phyloP scores from a whole-genome alignment of 2,888 invertebrate species.

The Cynaeus angustus region DNA sequence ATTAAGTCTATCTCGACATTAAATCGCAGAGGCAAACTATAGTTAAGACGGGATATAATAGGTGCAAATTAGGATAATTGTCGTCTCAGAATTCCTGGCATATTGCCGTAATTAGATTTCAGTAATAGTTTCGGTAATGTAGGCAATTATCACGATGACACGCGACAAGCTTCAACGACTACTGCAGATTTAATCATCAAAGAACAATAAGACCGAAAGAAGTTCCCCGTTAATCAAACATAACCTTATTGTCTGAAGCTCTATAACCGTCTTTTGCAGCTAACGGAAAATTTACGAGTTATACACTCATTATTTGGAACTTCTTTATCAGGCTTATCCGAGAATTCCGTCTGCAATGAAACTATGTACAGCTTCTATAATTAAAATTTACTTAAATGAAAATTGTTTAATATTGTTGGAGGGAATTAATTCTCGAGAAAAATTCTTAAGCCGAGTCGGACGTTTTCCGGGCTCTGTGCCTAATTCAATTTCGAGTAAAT shows the following conservation, averaged over 20 bases:
- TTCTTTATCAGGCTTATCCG: slow-evolving; percentile 25
- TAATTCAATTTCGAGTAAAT: slow-evolving; percentile 40
- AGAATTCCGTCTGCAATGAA: slow-evolving; percentile 27
- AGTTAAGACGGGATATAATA: slow-evolving; percentile 67
- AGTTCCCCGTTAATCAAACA: slow-evolving; percentile 21
- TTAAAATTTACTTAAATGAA: slow-evolving; percentile 44
- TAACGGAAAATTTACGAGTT: background rate
- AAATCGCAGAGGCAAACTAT: slow-evolving; percentile 62
- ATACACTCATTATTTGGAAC: slow-evolving; percentile 13
- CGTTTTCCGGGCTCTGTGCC: slow-evolving; percentile 17
- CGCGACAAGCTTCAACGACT: slow-evolving; percentile 65
- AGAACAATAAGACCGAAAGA: slow-evolving; percentile 19
- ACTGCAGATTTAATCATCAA: slow-evolving; percentile 64
- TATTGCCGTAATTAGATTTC: slow-evolving; percentile 71
- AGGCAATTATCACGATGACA: slow-evolving; percentile 68
- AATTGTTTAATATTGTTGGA: slow-evolving; percentile 45
- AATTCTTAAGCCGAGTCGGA: slow-evolving; percentile 36
- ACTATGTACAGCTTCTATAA: slow-evolving; percentile 37
- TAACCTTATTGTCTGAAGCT: slow-evolving; percentile 15
- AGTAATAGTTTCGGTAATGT: slow-evolving; percentile 69
- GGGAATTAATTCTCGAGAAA: slow-evolving; percentile 38
- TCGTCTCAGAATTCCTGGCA: slow-evolving; percentile 70
- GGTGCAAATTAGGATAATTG: slow-evolving; percentile 71
- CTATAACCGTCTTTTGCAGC: slow-evolving; percentile 16
- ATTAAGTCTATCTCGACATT: slow-evolving; percentile 67